A percentile compares a stretch with the other conserved stretches of the same genome.
These are phyloP conservation scores for Tinamus major DNA, from an alignment of 2,797 vertebrate genomes.

Conservation along the genomic window DNA sequence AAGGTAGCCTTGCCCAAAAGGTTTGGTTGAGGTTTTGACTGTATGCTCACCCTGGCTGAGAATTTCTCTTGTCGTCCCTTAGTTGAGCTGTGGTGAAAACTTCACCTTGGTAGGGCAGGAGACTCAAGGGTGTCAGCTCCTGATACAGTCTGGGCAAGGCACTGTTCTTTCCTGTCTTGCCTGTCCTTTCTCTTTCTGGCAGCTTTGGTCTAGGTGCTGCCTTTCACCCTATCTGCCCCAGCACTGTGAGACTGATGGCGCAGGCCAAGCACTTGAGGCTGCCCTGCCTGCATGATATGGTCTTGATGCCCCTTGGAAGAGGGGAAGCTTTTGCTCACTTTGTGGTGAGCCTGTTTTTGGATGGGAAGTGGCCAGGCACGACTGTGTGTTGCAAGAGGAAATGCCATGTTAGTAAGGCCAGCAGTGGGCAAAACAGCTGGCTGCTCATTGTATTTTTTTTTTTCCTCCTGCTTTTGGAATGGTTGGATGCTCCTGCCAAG, in stretches of 20 bases:
- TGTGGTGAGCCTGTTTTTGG: background rate
- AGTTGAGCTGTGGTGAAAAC: background rate
- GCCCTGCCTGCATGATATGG: background rate
- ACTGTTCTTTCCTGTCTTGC: background rate
- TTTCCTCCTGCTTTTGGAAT: background rate
- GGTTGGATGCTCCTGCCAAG: background rate
- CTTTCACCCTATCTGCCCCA: background rate
- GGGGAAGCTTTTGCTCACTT: background rate
- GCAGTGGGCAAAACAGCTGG: background rate
- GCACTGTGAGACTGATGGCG: no score
- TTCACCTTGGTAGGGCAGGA: background rate
- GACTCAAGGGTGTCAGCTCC: background rate
- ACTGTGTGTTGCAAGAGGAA: background rate
- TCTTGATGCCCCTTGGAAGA: background rate
- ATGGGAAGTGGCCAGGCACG: no score
- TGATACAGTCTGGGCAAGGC: background rate
- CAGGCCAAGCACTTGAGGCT: no score
- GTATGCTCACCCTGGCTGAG: background rate
- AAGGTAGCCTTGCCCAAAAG: background rate
- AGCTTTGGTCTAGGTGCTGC: no score
- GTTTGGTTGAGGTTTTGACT: rapidly evolving
- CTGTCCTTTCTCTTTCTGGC: background rate
- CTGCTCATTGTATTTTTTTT: background rate
- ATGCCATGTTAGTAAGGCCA: rapidly evolving
- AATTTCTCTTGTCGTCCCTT: background rate